Evolutionary conservation across 2,888 invertebrate species (phyloP).

Genomic region (Baronia brevicornis): DNA sequence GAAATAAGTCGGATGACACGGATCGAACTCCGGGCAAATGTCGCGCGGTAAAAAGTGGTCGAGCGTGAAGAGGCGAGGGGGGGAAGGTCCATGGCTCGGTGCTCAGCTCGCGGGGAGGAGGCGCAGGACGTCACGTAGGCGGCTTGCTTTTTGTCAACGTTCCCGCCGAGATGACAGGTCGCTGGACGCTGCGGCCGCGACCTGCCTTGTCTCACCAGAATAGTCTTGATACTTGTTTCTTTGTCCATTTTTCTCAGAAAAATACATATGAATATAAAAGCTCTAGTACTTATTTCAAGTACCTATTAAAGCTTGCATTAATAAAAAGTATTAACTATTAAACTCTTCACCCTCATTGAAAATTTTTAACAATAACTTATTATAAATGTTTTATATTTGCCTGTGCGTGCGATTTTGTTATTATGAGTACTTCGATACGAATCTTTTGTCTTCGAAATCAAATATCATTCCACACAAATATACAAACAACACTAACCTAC

Average conservation of each 20-base stretch:
- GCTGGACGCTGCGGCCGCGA: conserved; percentile 63
- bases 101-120: conserved; percentile 17
- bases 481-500: too few relatives aligned
- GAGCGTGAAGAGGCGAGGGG: conserved; percentile 39
- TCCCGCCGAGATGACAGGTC: conserved; percentile 75
- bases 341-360: too few relatives aligned
- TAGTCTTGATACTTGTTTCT: conserved; percentile 58
- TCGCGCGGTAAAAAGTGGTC: conserved; percentile 75
- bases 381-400: too few relatives aligned
- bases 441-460: too few relatives aligned
- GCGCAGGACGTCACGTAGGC: conserved; percentile 72
- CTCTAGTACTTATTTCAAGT: too few relatives aligned
- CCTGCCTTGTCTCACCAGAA: conserved; percentile 34
- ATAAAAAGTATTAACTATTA: too few relatives aligned
- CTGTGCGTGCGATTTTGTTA: too few relatives aligned
- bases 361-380: too few relatives aligned
- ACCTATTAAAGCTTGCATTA: too few relatives aligned
- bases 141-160: conserved; percentile 75
- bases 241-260: conserved; percentile 15
- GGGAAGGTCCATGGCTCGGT: conserved; percentile 23
- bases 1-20: conserved; percentile 75
- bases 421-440: too few relatives aligned
- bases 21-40: conserved; percentile 77
- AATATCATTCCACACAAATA: too few relatives aligned
- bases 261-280: background rate